These are phyloP conservation scores for Rostratula benghalensis DNA, from an alignment of 2,113 vertebrate genomes.

Conservation along the genomic window DNA sequence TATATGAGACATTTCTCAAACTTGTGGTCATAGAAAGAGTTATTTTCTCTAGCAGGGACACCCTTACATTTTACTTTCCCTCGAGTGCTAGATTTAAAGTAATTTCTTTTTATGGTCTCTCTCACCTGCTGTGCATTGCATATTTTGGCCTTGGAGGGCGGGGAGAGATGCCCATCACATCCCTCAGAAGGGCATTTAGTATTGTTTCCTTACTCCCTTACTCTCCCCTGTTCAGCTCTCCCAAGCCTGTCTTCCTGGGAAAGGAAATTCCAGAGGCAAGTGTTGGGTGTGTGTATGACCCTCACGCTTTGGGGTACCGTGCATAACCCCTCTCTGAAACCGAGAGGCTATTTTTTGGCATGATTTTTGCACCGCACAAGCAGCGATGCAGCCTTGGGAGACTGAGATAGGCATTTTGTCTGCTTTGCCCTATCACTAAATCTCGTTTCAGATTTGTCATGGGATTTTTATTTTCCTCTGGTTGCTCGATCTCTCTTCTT, in stretches of 20 bases:
- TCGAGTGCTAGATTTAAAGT: not conserved
- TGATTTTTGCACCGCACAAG: not conserved
- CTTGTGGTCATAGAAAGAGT: not conserved
- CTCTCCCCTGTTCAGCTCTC: not conserved
- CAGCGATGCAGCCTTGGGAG: not conserved
- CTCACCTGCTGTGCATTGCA: not conserved
- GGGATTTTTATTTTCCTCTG: not conserved
- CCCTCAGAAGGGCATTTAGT: not conserved
- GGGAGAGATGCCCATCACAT: not conserved
- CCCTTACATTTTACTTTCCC: not conserved
- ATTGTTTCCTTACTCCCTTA: not conserved
- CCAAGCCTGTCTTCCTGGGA: not conserved
- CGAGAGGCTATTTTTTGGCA: not conserved
- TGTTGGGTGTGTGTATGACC: accelerated
- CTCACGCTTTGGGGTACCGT: not conserved
- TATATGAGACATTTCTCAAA: not conserved
- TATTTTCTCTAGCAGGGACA: not conserved
- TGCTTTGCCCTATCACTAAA: not conserved
- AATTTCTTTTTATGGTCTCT: not conserved
- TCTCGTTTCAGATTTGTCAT: not conserved
- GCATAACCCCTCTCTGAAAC: not conserved
- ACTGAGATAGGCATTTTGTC: not conserved
- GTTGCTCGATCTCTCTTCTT: not conserved
- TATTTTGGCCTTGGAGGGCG: not conserved
- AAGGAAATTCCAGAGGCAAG: not conserved